Percentiles rank a stretch among this genome's conserved stretches.
phyloP scores from a whole-genome alignment of 2,797 vertebrate genomes.

The Dallia pectoralis region DNA sequence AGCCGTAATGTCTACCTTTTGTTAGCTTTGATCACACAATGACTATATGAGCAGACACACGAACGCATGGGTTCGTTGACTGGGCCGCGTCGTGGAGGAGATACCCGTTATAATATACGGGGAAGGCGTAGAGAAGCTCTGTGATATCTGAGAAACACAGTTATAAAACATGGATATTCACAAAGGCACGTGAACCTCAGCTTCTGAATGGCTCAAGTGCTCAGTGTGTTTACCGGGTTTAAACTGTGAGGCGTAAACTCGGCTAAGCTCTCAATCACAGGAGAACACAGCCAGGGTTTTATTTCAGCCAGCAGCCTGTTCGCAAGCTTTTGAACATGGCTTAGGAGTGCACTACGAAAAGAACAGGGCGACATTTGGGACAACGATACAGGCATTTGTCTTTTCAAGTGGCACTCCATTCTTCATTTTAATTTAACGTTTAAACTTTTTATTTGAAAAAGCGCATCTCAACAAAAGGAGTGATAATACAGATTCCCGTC shows the following conservation, averaged over 20 bases:
- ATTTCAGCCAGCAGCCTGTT: neutral
- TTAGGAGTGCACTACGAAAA: too few species aligned
- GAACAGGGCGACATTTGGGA: too few species aligned
- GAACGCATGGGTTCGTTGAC: neutral
- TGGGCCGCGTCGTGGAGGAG: neutral
- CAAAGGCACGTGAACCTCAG: slow-evolving; percentile 58
- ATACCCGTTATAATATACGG: neutral
- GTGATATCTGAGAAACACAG: slow-evolving; percentile 55
- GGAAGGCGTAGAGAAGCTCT: neutral
- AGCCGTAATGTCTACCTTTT: neutral
- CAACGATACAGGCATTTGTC: neutral
- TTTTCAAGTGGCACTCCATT: neutral
- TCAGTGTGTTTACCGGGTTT: slow-evolving; percentile 53
- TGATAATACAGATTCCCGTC: too few species aligned
- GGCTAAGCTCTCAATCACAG: slow-evolving; percentile 59
- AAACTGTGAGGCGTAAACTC: slow-evolving; percentile 52
- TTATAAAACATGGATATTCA: slow-evolving; percentile 58
- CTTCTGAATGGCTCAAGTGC: slow-evolving; percentile 63
- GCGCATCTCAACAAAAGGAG: too few species aligned
- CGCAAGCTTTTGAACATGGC: neutral
- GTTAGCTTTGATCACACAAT: neutral
- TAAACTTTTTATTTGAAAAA: too few species aligned
- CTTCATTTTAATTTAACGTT: too few species aligned
- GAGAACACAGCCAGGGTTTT: slow-evolving; percentile 19
- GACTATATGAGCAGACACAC: neutral